A percentile compares a stretch with the other conserved stretches of the same genome.
These are phyloP conservation scores for Psix sp. DNA, from an alignment of 1,140 invertebrate species.

Conservation along the genomic window DNA sequence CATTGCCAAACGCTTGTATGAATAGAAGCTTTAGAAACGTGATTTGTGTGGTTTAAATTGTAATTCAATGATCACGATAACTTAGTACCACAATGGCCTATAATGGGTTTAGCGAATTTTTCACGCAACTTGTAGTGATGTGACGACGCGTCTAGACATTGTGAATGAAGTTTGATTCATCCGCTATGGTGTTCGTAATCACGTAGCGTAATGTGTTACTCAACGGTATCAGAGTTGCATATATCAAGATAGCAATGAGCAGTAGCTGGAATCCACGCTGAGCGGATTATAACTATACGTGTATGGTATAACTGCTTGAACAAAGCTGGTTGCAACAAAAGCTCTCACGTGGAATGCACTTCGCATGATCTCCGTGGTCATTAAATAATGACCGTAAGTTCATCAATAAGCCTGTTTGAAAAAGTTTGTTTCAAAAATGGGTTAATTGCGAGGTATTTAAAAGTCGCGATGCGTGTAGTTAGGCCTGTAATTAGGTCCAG, in stretches of 20 bases:
- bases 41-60: background rate
- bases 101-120: slow-evolving; percentile 21
- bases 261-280: slow-evolving; percentile 52
- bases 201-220: slow-evolving; percentile 52
- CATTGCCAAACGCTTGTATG: too few relatives aligned
- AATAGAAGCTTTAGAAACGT: background rate
- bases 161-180: slow-evolving; percentile 41
- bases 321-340: slow-evolving; percentile 60
- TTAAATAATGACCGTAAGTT: slow-evolving; percentile 52
- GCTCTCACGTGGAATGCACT: slow-evolving; percentile 47
- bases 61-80: background rate
- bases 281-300: slow-evolving; percentile 59
- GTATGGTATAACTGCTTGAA: slow-evolving; percentile 56
- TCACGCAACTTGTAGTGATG: slow-evolving; percentile 24
- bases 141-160: slow-evolving; percentile 20
- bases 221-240: slow-evolving; percentile 48
- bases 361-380: slow-evolving; percentile 43
- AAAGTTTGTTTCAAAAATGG: slow-evolving; percentile 42
- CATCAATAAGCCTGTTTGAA: slow-evolving; percentile 51
- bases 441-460: slow-evolving; percentile 53
- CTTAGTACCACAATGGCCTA: background rate
- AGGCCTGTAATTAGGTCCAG: slow-evolving; percentile 37
- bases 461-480: slow-evolving; percentile 10
- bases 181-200: slow-evolving; percentile 44
- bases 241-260: slow-evolving; percentile 54